Evolutionary conservation across 2,888 invertebrate genomes (phyloP).

Genomic region (Platycheirus rosarum): DNA sequence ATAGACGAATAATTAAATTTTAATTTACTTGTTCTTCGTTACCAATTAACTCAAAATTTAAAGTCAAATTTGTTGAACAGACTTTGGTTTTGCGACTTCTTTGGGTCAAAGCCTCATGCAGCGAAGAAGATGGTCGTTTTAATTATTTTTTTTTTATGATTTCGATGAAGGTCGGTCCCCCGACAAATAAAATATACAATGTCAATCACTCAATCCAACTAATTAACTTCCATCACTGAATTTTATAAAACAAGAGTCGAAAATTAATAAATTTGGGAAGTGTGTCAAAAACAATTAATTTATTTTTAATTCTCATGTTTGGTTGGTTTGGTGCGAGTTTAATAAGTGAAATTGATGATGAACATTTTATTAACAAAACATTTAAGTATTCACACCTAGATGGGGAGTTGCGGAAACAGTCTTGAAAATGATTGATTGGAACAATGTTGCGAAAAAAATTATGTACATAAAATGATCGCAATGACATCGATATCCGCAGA

Average conservation of each 20-base stretch:
- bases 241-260: too few relatives aligned
- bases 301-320: neutral
- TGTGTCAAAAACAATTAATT: conserved; percentile 13
- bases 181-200: conserved; percentile 17
- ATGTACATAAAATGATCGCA: too few relatives aligned
- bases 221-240: conserved; percentile 13
- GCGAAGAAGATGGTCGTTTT: conserved; percentile 8
- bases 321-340: neutral
- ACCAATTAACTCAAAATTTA: neutral
- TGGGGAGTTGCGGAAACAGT: neutral
- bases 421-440: conserved; percentile 21
- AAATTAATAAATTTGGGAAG: neutral
- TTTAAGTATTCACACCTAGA: conserved; percentile 23
- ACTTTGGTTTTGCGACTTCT: neutral
- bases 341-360: neutral
- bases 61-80: neutral
- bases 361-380: neutral
- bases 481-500: too few relatives aligned
- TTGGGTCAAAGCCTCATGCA: conserved; percentile 16
- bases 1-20: neutral
- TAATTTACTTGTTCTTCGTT: neutral
- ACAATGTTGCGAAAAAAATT: neutral
- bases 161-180: conserved; percentile 23
- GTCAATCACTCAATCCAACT: conserved; percentile 37
- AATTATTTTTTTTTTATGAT: conserved; percentile 1